Base-by-base conservation (phyloP, 2,113 vertebrate species). In the Cryptotis parvus region DNA sequence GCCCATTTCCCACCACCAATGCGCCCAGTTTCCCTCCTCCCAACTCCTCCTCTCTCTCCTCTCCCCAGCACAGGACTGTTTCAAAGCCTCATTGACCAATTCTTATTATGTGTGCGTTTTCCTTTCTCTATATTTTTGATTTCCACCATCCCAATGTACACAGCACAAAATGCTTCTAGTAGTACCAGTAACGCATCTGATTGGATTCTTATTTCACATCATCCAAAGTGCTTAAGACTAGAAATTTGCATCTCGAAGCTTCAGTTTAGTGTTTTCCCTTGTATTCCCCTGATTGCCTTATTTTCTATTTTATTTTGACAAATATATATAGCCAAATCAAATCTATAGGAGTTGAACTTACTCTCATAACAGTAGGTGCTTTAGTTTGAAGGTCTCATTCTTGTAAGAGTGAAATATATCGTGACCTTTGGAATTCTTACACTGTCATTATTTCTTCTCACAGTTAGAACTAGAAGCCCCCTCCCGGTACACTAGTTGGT, bases 391-490 rank as follows among this genome's bases (percentile, higher is more conserved):
- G 49, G 33, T 88, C 37, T 37, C 4, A 72, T 68, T 87, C 52
- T 33, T 45, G 31, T 70, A 72, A 69, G 65, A 94, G 35, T 69
- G 69, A 84, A 88, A 78, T n/a, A 77, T 24, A 26, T n/a, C n/a
- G 31, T 84, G 43, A 92, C 16, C 5, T 55, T 74, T 41, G n/a
- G 76, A 89, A 82, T 79, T 86, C 6, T 74, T 86, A 87, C 87
- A 58, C 90, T 81, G 55, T 58, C 55, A 52, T 90, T 85, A 37
- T 95, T 84, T 96, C 95, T 9, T 96, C 94, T 96, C 41, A 72
- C 92, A 98, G 98, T 86, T 98, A 94, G 98, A 98, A 98, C 97
- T 98, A 63, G 97, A 98, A 91, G 97, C 97, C 20, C n/a, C 98
- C 98, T 94, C 98, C 98, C 79, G 98, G 98, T 22, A 97, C 97